These are phyloP conservation scores for Samia ricini DNA, from an alignment of 1,140 invertebrate genomes.

Conservation along the genomic window DNA sequence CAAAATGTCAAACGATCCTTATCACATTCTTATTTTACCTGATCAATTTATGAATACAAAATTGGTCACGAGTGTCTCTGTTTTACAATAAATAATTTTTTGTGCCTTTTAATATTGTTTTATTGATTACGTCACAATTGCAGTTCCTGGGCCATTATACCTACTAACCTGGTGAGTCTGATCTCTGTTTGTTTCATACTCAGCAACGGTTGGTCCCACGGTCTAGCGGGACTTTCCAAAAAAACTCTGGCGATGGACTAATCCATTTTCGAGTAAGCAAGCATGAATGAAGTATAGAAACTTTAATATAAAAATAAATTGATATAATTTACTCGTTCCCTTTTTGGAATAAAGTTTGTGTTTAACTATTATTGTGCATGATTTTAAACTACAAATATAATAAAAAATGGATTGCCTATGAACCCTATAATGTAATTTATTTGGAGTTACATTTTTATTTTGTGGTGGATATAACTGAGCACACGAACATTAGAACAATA, in stretches of 20 bases:
- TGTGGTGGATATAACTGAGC: too few species aligned
- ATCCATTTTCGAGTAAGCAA: conserved; percentile 30
- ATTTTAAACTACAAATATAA: too few species aligned
- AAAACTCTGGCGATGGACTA: conserved; percentile 74
- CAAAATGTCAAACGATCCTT: too few species aligned
- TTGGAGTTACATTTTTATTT: too few species aligned
- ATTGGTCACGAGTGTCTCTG: too few species aligned
- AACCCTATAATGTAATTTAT: too few species aligned
- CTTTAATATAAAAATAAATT: not conserved
- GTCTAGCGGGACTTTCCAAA: conserved; percentile 53
- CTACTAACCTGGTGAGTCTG: conserved; percentile 17
- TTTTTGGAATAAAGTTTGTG: not conserved
- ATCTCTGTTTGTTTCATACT: conserved; percentile 44
- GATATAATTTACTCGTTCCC: not conserved
- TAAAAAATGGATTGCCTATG: too few species aligned
- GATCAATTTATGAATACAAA: too few species aligned
- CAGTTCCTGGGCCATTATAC: not conserved
- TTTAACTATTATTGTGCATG: too few species aligned
- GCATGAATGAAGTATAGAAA: conserved; percentile 29
- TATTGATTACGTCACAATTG: not conserved
- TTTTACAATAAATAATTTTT: too few species aligned
- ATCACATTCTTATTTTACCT: too few species aligned
- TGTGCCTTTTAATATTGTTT: not conserved
- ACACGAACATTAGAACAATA: too few species aligned
- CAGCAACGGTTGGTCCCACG: conserved; percentile 59